Evolutionary conservation across 2,113 vertebrate genomes (phyloP), one percentile per base, ranked within the genome.

Genomic region (Ivindomyrus marchei): DNA sequence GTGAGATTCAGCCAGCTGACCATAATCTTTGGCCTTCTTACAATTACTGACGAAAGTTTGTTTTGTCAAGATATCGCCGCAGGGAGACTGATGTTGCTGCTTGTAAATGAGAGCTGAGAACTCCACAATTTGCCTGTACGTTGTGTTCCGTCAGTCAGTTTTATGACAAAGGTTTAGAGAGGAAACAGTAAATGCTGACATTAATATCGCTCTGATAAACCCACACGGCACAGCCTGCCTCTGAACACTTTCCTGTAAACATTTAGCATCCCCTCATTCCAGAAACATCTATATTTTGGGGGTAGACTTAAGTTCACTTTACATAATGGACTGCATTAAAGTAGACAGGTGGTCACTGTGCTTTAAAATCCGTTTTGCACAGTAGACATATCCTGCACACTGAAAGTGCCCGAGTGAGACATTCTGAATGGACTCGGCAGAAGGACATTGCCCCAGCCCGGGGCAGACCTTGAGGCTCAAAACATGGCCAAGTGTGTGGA

Each of bases 121-220:
- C 24, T 8, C 56, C 42, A 46, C 21, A 49, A 10, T 70, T 70
- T 70, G 88, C 21, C 42, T 74, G 58, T 50, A 74, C 8, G 24
- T 31, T 27, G 70, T 53, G n/a, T 8, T 7, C 49, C 27, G 70
- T 47, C 46, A 31, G 77, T 24, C 47, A 47, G 6, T 27, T 89
- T 89, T 47, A 39, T 80, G 36, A 80, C 50, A 89, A 89, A 84
- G 74, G 47, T 84, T 89, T 24, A 89, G 39, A 21, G 31, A 36
- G 19, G 47, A 45, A 85, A 56, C 53, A 5, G 50, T 58, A 89
- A 84, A 89, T 62, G 50, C 88, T n/a, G 88, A 56, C 88, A 89
- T 89, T 89, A 83, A 88, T 80, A 27, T 19, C 10, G 49, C 39
- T 42, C 66, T 89, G 45, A 42, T 83, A 80, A 89, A 39, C 49